A percentile compares a stretch with the other conserved stretches of the same genome.
phyloP scores from a whole-genome alignment of 2,797 vertebrate species.

The Sebastiscus tertius region DNA sequence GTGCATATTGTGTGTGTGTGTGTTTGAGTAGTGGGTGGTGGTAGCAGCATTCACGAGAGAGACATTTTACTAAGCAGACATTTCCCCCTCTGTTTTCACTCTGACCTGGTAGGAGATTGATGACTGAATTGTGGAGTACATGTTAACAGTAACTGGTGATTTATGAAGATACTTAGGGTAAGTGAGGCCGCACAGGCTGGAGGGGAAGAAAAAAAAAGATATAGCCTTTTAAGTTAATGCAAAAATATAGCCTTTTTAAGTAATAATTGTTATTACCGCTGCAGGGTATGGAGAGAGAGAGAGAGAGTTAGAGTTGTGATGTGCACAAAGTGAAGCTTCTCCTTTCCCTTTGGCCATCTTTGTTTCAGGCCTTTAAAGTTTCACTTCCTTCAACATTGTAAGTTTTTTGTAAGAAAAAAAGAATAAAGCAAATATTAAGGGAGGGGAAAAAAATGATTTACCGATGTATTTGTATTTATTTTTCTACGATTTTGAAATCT shows the following conservation, averaged over 20 bases:
- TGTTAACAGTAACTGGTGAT: constrained; percentile 95
- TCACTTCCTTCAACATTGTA: constrained; percentile 16
- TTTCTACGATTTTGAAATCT: background rate
- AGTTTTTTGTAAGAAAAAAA: background rate
- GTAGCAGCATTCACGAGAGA: constrained; percentile 77
- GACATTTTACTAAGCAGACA: constrained; percentile 88
- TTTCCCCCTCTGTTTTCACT: constrained; percentile 88
- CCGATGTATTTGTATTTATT: background rate
- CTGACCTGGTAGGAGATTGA: constrained; percentile 91
- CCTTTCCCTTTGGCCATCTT: constrained; percentile 58
- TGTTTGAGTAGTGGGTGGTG: constrained; percentile 67
- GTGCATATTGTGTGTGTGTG: constrained; percentile 36
- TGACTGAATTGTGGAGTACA: constrained; percentile 90
- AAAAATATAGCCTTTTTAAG: constrained; percentile 91
- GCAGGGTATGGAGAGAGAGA: constrained; percentile 63
- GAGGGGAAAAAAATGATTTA: too few relatives aligned
- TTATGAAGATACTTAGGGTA: constrained; percentile 99
- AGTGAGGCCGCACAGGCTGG: constrained; percentile 93
- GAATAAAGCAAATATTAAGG: background rate
- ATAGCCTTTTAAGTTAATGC: constrained; percentile 95
- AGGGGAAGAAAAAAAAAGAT: constrained; percentile 86
- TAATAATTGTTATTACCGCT: constrained; percentile 87
- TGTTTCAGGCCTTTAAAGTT: constrained; percentile 50
- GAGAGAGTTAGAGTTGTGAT: constrained; percentile 59
- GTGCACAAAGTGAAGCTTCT: constrained; percentile 61